These are phyloP conservation scores for Drosophila pseudoobscura DNA, from an alignment of 1,140 invertebrate genomes.

Conservation along the genomic window DNA sequence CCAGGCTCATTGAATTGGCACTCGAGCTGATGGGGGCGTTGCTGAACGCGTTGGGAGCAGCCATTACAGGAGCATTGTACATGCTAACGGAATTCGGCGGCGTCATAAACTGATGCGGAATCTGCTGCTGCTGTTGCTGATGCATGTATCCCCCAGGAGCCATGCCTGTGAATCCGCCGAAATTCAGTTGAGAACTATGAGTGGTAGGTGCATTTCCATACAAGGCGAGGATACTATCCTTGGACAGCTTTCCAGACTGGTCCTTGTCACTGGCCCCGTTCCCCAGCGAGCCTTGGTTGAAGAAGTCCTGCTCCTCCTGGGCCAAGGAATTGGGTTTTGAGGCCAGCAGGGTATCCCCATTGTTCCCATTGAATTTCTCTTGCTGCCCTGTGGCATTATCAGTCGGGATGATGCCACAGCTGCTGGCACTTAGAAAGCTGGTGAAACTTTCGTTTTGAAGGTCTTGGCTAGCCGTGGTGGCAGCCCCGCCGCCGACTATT, in stretches of 20 bases:
- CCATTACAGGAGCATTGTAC: slow-evolving; percentile 82
- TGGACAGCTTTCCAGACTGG: slow-evolving; percentile 93
- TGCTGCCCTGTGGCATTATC: slow-evolving; percentile 13
- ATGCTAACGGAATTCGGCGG: slow-evolving; percentile 81
- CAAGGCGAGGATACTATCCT: slow-evolving; percentile 96
- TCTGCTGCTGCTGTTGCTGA: slow-evolving; percentile 63
- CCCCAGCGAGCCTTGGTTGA: slow-evolving; percentile 88
- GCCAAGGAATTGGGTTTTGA: slow-evolving; percentile 85
- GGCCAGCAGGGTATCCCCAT: slow-evolving; percentile 34
- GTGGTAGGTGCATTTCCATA: slow-evolving; percentile 88
- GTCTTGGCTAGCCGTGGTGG: slow-evolving; percentile 83
- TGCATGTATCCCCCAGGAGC: slow-evolving; percentile 73
- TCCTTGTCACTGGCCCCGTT: slow-evolving; percentile 85
- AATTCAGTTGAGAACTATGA: slow-evolving; percentile 74
- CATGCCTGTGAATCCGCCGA: slow-evolving; percentile 73
- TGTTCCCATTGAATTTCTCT: slow-evolving; percentile 73
- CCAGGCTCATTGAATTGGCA: slow-evolving; percentile 56
- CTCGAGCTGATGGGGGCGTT: slow-evolving; percentile 60
- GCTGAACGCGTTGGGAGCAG: slow-evolving; percentile 78
- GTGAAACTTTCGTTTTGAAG: slow-evolving; percentile 90
- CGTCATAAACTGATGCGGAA: slow-evolving; percentile 81
- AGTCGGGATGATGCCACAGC: slow-evolving; percentile 62
- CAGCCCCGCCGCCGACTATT: slow-evolving; percentile 38
- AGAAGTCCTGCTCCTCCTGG: slow-evolving; percentile 94
- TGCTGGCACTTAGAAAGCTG: slow-evolving; percentile 89